Conservation (phyloP, 2,888 invertebrate genomes). For the Neoscelio sp. region DNA sequence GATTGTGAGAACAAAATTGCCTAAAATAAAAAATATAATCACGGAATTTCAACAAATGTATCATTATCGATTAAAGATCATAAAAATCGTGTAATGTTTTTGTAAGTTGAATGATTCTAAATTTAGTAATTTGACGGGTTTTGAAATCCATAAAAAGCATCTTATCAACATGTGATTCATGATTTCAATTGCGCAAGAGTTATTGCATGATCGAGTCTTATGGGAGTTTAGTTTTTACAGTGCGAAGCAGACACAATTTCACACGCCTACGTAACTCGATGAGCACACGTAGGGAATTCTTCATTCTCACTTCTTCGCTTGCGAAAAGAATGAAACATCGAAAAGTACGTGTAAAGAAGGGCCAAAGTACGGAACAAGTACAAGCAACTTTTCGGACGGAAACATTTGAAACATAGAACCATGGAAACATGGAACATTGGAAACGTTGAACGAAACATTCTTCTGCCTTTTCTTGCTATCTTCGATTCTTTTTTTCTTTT, state of each 20-base stretch:
- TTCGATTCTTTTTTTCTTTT: slow-evolving; percentile 9
- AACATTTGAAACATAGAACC: no score
- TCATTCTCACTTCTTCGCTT: slow-evolving; percentile 26
- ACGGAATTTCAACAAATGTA: no score
- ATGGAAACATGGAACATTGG: no score
- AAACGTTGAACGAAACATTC: no score
- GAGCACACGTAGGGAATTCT: slow-evolving; percentile 59
- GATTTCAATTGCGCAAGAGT: slow-evolving; percentile 26
- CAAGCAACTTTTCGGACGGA: slow-evolving; percentile 39
- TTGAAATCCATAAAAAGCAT: background rate
- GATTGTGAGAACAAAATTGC: no score
- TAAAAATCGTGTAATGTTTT: slow-evolving; percentile 8
- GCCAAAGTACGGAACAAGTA: slow-evolving; percentile 20
- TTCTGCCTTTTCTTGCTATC: no score
- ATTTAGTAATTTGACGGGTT: background rate
- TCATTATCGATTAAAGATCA: background rate
- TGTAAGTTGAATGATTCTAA: background rate
- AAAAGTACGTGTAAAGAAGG: slow-evolving; percentile 45
- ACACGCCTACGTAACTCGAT: slow-evolving; percentile 29
- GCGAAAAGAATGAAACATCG: slow-evolving; percentile 13
- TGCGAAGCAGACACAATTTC: slow-evolving; percentile 62
- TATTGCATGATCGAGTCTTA: slow-evolving; percentile 59
- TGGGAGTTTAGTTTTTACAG: slow-evolving; percentile 67
- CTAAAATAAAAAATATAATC: no score
- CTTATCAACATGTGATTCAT: slow-evolving; percentile 20